Evolutionary conservation across 2,113 vertebrate species (phyloP).

Genomic region (Pterocles burchelli): DNA sequence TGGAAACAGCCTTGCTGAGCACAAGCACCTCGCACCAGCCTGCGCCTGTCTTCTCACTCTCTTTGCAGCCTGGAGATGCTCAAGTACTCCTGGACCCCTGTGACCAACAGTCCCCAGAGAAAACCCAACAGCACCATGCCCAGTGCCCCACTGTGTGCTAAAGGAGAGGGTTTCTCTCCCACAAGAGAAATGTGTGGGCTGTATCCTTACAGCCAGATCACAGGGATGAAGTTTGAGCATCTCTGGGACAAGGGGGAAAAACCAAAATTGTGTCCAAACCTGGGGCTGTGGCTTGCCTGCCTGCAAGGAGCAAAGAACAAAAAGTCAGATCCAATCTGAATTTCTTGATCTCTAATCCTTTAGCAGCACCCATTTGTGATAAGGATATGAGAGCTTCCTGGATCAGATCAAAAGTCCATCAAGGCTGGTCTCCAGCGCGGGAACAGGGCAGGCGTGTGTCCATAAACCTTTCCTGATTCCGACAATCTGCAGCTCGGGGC

Average conservation of each 20-base stretch:
- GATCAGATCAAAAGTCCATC: background rate
- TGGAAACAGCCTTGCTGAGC: background rate
- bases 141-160: accelerated
- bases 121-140: accelerated
- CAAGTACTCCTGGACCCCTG: background rate
- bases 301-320: background rate
- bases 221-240: background rate
- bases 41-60: background rate
- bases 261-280: background rate
- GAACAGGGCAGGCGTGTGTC: background rate
- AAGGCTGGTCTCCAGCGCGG: background rate
- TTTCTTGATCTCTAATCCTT: background rate
- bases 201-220: background rate
- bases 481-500: background rate
- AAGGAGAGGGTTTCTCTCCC: background rate
- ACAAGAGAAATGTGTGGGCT: background rate
- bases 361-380: background rate
- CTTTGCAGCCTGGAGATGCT: background rate
- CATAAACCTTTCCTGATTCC: background rate
- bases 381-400: background rate
- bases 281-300: background rate
- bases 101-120: background rate
- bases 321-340: background rate
- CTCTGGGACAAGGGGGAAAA: background rate
- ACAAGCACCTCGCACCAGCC: background rate